Base-by-base conservation (phyloP, 2,888 invertebrate species). In the Agrochola lota region DNA sequence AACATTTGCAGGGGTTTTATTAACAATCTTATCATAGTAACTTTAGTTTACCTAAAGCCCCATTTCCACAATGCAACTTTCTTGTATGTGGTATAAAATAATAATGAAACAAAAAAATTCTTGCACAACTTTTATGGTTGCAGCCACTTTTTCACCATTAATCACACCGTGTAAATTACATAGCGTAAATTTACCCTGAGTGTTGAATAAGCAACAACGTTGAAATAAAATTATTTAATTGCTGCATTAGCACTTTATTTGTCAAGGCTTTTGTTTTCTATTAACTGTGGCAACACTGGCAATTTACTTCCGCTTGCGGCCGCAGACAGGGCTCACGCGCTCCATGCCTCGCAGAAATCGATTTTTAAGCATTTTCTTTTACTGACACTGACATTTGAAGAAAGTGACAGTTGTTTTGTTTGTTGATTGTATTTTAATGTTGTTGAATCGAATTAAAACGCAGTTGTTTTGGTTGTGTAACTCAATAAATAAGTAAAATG, bases 401-500 rank as follows among this genome's bases (percentile, higher is more conserved):
- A 30, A 40, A 52, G 20, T 80, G 80, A 66, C 78, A 80, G 43
- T 35, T 75, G 49, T 57, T 67, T 60, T 78, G 68, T 82, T 82
- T 82, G 82, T 75, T 80, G 80, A 26, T 74, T 75, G 40, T 75
- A 40, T 40, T 43, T 11, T 62, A 30, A 26, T 20, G 26, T 46
- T 64, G n/a, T 57, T 17, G 9, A 74, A 46, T 66, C 15, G 52
- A 20, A 52, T n/a, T n/a, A 3, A 8, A 15, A 1, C 52, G 17
- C 30, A 40, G n/a, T 79, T 74, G n/a, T 78, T 73, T 63, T 60
- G 64, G 12, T 85, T 81, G 66, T 72, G 52, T 73, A 74, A 83
- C 30, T 73, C 43, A 35, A 20, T 15, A 52, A 63, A 43, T 67
- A 72, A 71, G 35, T 64, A 91, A 86, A 83, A 95, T 95, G 95